Conservation (phyloP, 2,888 invertebrate genomes). For the Tigriopus californicus region DNA sequence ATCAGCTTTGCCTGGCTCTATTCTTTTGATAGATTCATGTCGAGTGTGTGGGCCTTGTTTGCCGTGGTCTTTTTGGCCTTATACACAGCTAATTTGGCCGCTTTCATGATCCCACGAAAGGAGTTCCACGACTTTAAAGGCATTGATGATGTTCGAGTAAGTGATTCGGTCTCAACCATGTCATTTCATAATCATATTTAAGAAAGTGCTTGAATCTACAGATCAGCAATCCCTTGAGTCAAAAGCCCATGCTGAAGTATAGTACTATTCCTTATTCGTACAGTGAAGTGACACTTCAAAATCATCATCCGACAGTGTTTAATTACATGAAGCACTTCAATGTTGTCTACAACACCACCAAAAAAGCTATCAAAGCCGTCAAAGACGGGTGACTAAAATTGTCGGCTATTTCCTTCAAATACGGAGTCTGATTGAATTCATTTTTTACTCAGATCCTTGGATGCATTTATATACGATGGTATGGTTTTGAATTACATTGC, state of each 20-base stretch:
- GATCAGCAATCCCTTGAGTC: slow-evolving; percentile 63
- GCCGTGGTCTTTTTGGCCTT: slow-evolving; percentile 97
- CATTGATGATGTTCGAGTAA: slow-evolving; percentile 46
- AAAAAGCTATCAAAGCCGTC: slow-evolving; percentile 63
- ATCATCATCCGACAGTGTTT: slow-evolving; percentile 74
- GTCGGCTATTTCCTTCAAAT: too few relatives aligned
- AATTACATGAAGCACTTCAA: slow-evolving; percentile 66
- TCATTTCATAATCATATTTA: too few relatives aligned
- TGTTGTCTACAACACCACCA: slow-evolving; percentile 52
- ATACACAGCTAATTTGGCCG: slow-evolving; percentile 98
- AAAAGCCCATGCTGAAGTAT: slow-evolving; percentile 78
- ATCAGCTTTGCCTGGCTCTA: background rate
- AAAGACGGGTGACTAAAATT: slow-evolving; percentile 37
- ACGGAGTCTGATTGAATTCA: background rate
- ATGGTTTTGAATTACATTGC: slow-evolving; percentile 91
- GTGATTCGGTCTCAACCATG: background rate
- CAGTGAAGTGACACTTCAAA: slow-evolving; percentile 78
- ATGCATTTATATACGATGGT: slow-evolving; percentile 96
- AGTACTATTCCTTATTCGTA: slow-evolving; percentile 93
- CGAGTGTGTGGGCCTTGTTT: slow-evolving; percentile 95
- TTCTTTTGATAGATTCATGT: slow-evolving; percentile 49
- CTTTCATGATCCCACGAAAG: slow-evolving; percentile 98
- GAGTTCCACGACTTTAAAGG: slow-evolving; percentile 81
- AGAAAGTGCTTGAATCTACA: too few relatives aligned
- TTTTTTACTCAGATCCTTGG: slow-evolving; percentile 44